Percentiles rank a stretch among this genome's conserved stretches.
Evolutionary conservation across 1,140 invertebrate genomes (phyloP).

Genomic region (Euura lappo): DNA sequence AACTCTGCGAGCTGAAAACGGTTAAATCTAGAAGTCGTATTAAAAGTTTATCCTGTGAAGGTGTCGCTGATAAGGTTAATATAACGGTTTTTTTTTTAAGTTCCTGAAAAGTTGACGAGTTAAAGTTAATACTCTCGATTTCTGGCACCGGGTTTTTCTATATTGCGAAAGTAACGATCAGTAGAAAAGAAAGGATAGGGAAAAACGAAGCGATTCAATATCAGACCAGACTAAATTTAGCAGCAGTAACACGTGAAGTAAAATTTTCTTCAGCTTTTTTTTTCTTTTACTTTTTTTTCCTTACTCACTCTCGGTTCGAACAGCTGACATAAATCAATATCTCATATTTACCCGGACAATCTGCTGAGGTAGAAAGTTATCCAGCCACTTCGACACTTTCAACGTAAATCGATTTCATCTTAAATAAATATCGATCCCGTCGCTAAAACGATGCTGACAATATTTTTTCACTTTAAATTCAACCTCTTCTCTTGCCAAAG

Average conservation of each 20-base stretch:
- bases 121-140: neutral
- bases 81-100: neutral
- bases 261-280: neutral
- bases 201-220: neutral
- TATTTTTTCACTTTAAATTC: too few relatives aligned
- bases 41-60: too few relatives aligned
- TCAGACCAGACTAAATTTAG: constrained; percentile 1
- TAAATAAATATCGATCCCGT: too few relatives aligned
- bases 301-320: neutral
- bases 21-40: too few relatives aligned
- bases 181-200: neutral
- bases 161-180: constrained; percentile 5
- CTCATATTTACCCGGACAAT: too few relatives aligned
- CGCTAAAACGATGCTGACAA: too few relatives aligned
- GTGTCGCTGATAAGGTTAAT: neutral
- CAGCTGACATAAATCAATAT: neutral
- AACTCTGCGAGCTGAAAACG: too few relatives aligned
- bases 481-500: too few relatives aligned
- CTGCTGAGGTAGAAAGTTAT: too few relatives aligned
- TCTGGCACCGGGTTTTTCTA: neutral
- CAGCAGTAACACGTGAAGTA: neutral
- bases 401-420: too few relatives aligned
- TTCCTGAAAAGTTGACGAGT: neutral
- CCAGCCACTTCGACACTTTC: too few relatives aligned
- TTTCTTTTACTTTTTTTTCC: too few relatives aligned